phyloP scores from a whole-genome alignment of 2,888 invertebrate genomes.

The Mesorhabditis sp. region DNA sequence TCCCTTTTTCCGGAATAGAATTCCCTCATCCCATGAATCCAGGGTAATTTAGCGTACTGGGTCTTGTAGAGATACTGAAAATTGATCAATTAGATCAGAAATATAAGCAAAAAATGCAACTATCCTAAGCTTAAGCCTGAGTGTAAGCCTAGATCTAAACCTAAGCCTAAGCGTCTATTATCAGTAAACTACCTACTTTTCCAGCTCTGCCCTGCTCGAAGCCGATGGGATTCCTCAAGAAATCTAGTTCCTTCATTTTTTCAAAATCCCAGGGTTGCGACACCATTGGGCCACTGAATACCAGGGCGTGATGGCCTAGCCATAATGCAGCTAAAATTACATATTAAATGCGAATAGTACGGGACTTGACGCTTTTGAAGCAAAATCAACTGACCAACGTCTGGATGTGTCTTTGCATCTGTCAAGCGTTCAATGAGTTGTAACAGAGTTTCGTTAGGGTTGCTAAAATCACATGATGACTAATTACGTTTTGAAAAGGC shows the following conservation, averaged over 20 bases:
- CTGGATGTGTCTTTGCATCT: neutral
- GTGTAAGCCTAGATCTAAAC: too few species aligned
- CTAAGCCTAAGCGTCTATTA: neutral
- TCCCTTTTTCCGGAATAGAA: neutral
- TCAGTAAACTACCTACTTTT: neutral
- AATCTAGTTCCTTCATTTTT: neutral
- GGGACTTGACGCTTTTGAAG: too few species aligned
- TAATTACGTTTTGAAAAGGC: too few species aligned
- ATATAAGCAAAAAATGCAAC: too few species aligned
- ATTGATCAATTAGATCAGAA: too few species aligned
- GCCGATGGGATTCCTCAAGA: neutral
- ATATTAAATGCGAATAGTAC: neutral
- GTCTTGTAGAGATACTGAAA: neutral
- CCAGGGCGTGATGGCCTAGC: neutral
- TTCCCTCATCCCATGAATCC: neutral
- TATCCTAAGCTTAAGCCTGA: too few species aligned
- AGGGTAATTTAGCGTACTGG: constrained; percentile 2
- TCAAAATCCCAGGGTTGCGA: neutral
- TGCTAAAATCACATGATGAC: too few species aligned
- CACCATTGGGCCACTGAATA: neutral
- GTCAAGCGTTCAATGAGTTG: neutral
- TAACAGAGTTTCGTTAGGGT: too few species aligned
- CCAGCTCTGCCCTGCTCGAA: constrained; percentile 5
- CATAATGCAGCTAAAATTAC: neutral
- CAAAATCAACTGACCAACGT: neutral